Base-by-base conservation (phyloP, 2,888 invertebrate genomes). In the Acleris literana region DNA sequence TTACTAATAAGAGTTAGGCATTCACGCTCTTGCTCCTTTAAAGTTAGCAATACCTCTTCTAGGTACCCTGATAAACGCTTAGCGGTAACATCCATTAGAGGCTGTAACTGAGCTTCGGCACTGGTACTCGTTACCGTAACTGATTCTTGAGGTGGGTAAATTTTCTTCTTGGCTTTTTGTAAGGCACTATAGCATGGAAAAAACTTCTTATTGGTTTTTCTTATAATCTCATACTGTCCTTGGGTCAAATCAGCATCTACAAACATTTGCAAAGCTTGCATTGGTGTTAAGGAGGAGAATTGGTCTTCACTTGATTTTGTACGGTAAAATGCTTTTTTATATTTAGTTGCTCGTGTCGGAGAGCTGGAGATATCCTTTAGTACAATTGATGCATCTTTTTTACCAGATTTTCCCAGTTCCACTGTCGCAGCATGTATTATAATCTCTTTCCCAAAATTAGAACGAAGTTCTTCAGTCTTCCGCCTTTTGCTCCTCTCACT, bases 21-120 rank as follows among this genome's bases (percentile, higher is more conserved):
- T 44, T 56, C 16, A 11, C 44, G 22, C 43, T 56, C 44, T 16
- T 44, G 3, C 4, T 56, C 56, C 16, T 44, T 22, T 22, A 29
- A 29, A 29, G 29, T 29, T 29, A 29, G 29, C 29, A 29, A 29
- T 29, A 29, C 5, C 29, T 29, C 29, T 29, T 29, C 29, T 29
- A 29, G 29, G 29, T 29, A 29, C 29, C 6, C 22, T 16, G 22
- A 56, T 44, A 56, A 20, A 5, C 56, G 44, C 22, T 9, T 44
- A 29, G 6, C 29, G 6, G 56, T 56, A 20, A 44, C 18, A 18
- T 56, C 44, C 13, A 56, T 44, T 18, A 56, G 22, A 44, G 20
- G 16, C 13, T 56, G 44, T 16, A 56, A 22, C 20, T 52, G 43
- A 56, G 43, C 18, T 43, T 43, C 39, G 20, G 56, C 56, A 43